Conservation (phyloP, 2,888 invertebrate species). For the Cephonodes hylas region DNA sequence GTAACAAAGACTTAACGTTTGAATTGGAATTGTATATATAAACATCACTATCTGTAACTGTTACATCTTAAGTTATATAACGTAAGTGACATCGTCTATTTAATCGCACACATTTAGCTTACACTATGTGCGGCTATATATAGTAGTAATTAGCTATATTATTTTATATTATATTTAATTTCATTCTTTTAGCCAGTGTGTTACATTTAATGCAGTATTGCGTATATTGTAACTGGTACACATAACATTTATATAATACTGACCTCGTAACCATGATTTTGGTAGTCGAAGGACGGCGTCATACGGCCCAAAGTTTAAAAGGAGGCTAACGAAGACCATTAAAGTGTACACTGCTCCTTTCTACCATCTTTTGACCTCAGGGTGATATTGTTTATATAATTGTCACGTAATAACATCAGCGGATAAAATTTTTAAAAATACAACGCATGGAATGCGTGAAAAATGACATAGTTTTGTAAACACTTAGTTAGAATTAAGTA, state of each 20-base stretch:
- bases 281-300: background rate
- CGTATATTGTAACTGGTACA: background rate
- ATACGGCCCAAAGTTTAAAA: background rate
- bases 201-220: background rate
- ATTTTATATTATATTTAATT: background rate
- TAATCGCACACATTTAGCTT: background rate
- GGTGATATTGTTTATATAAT: background rate
- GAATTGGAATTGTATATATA: background rate
- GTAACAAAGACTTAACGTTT: no score
- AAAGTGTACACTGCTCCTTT: background rate
- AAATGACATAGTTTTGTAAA: slow-evolving; percentile 3
- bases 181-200: background rate
- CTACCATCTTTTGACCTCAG: background rate
- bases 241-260: slow-evolving; percentile 1
- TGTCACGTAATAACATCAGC: background rate
- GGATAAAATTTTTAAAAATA: background rate
- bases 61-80: background rate
- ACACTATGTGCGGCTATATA: background rate
- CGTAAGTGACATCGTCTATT: background rate
- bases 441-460: slow-evolving; percentile 2
- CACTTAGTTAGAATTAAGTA: slow-evolving; percentile 8
- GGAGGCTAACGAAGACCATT: background rate
- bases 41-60: background rate
- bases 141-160: background rate
- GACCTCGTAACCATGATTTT: slow-evolving; percentile 8